These are phyloP conservation scores for Thumatha senex DNA, from an alignment of 2,888 invertebrate genomes.

Conservation along the genomic window DNA sequence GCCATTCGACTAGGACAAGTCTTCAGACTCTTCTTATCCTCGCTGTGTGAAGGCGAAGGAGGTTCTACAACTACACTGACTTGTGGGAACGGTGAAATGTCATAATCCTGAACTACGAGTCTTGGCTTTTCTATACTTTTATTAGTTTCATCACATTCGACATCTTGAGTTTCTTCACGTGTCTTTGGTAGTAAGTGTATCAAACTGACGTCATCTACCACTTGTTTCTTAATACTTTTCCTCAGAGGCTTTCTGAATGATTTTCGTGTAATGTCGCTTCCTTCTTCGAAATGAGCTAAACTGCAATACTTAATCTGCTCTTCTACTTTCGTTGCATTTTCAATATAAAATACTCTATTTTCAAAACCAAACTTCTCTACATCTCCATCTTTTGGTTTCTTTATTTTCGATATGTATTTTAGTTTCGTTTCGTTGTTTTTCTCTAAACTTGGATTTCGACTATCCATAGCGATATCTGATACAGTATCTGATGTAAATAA, in stretches of 20 bases:
- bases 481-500: conserved; percentile 84
- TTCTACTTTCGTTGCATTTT: conserved; percentile 75
- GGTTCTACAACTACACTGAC: conserved; percentile 90
- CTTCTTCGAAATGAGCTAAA: conserved; percentile 92
- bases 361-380: conserved; percentile 87
- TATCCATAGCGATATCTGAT: conserved; percentile 78
- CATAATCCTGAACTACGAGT: conserved; percentile 25
- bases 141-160: conserved; percentile 43
- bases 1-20: conserved; percentile 72
- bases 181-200: conserved; percentile 66
- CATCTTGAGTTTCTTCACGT: conserved; percentile 48
- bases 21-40: conserved; percentile 77
- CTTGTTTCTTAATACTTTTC: conserved; percentile 73
- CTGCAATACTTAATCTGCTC: conserved; percentile 89
- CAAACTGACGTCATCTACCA: conserved; percentile 54
- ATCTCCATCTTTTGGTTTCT: conserved; percentile 72
- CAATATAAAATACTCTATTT: conserved; percentile 87
- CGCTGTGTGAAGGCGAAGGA: conserved; percentile 88
- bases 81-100: conserved; percentile 79
- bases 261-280: conserved; percentile 91
- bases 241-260: conserved; percentile 86
- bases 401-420: conserved; percentile 79
- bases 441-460: conserved; percentile 80
- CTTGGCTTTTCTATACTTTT: conserved; percentile 31
- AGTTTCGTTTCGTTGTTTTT: conserved; percentile 84